Base-by-base conservation (phyloP, 2,888 invertebrate genomes). In the Sesia bembeciformis region DNA sequence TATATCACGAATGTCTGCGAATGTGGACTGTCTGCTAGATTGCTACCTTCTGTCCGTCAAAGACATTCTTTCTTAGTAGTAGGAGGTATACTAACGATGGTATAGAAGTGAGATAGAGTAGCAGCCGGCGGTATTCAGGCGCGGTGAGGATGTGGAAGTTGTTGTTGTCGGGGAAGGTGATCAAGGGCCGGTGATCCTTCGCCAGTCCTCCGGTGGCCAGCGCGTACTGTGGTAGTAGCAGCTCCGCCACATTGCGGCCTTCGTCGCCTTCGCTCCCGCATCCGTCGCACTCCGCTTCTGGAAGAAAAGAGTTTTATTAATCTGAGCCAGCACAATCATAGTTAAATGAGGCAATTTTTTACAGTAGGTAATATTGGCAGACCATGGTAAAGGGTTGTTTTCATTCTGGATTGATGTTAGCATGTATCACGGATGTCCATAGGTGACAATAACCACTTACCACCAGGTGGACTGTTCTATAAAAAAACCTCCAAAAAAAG, bases 151-250 rank as follows among this genome's bases (percentile, higher is more conserved):
- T 90, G 74, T 96, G 94, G 79, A 96, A 96, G 87, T 96, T 95
- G 74, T 95, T 95, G 82, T 95, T 93, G 88, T 98, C 98, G 49
- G 98, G 98, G 88, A 98, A 98, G 63, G 97, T 97, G 75, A 98
- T 94, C 67, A 98, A 93, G 23, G 98, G 97, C 68, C 96, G 95
- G 70, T 98, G 97, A 83, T 97, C 97, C 70, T 92, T 92, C n/a
- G 97, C 96, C 86, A 97, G 95, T 40, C 98, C 97, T 63, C 98
- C 98, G 60, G 97, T 96, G 64, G 97, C 94, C 75, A 97, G 93
- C 59, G 96, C 96, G 85, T 95, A 97, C 86, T 96, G 95, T 58
- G 95, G 94, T 76, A 97, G 94, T 57, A 98, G 90, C 63, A 97
- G 90, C 78, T 97, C 96, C 49, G 95, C 95, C 67, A 97, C 96